Conservation (phyloP, 2,888 invertebrate genomes). For the Drosophila subquinaria region DNA sequence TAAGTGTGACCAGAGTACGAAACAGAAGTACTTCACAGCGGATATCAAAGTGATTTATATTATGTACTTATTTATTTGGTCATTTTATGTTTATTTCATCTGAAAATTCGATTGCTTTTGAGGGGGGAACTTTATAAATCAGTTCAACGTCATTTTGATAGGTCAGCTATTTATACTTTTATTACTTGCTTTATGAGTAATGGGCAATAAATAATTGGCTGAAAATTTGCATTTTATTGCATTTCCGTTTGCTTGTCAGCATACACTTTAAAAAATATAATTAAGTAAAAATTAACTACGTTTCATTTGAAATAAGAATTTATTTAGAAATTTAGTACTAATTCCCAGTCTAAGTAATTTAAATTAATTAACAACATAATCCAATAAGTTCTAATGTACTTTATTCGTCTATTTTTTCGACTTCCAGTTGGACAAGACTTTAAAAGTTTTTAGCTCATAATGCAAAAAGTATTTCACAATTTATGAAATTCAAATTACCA, state of each 20-base stretch:
- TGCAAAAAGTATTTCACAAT: not conserved
- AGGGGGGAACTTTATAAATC: constrained; percentile 19
- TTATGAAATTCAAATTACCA: not conserved
- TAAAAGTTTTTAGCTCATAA: not conserved
- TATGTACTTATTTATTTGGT: not conserved
- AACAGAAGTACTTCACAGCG: not conserved
- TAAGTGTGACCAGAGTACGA: constrained; percentile 15
- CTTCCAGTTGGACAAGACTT: too few species aligned
- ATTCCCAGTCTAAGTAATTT: too few species aligned
- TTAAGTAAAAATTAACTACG: not conserved
- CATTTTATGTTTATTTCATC: not conserved
- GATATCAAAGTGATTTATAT: not conserved
- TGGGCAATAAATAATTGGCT: constrained; percentile 32
- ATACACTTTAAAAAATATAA: constrained; percentile 11
- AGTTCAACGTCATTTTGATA: constrained; percentile 18
- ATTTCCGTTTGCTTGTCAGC: constrained; percentile 44
- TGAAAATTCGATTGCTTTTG: constrained; percentile 6
- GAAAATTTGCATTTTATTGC: constrained; percentile 43
- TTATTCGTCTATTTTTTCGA: too few species aligned
- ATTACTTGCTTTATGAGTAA: constrained; percentile 31
- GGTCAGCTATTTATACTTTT: constrained; percentile 29
- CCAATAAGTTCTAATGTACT: too few species aligned
- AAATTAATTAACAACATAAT: too few species aligned
- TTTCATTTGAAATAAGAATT: too few species aligned
- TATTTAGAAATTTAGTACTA: too few species aligned